Percentiles rank a stretch among this genome's conserved stretches.
Conservation (phyloP, 2,888 invertebrate species). For the Agrotis ipsilon region DNA sequence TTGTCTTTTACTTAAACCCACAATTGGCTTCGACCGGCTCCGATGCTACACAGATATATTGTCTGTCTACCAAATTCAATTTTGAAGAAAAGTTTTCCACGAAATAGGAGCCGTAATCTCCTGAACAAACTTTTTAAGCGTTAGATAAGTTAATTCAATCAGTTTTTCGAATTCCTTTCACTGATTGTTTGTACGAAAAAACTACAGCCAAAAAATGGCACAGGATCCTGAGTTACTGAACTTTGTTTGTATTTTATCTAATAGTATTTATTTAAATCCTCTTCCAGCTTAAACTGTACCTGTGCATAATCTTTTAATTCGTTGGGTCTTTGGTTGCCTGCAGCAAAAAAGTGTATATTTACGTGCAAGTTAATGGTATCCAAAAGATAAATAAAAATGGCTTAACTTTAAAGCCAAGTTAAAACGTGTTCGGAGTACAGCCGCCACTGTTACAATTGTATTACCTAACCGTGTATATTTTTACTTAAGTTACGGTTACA, state of each 20-base stretch:
- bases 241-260: slow-evolving; percentile 87
- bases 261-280: slow-evolving; percentile 89
- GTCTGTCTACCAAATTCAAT: slow-evolving; percentile 64
- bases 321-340: slow-evolving; percentile 54
- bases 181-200: slow-evolving; percentile 80
- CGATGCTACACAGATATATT: slow-evolving; percentile 43
- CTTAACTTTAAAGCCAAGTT: slow-evolving; percentile 67
- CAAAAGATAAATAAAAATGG: slow-evolving; percentile 77
- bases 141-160: slow-evolving; percentile 84
- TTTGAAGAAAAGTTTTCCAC: slow-evolving; percentile 74
- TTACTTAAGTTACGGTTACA: slow-evolving; percentile 72
- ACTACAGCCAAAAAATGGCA: slow-evolving; percentile 68
- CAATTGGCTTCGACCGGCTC: slow-evolving; percentile 33
- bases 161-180: slow-evolving; percentile 82
- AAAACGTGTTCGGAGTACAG: slow-evolving; percentile 59
- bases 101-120: slow-evolving; percentile 80
- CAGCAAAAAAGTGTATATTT: slow-evolving; percentile 82
- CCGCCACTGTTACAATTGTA: slow-evolving; percentile 63
- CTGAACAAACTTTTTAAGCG: slow-evolving; percentile 82
- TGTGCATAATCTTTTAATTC: slow-evolving; percentile 79
- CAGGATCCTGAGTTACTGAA: slow-evolving; percentile 74
- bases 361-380: slow-evolving; percentile 82
- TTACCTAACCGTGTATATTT: slow-evolving; percentile 40
- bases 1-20: slow-evolving; percentile 54
- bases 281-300: slow-evolving; percentile 87